A percentile compares a stretch with the other conserved stretches of the same genome.
Conservation (phyloP, 53 echinoderm and acorn worm genomes). For the Zoroaster sp. region DNA sequence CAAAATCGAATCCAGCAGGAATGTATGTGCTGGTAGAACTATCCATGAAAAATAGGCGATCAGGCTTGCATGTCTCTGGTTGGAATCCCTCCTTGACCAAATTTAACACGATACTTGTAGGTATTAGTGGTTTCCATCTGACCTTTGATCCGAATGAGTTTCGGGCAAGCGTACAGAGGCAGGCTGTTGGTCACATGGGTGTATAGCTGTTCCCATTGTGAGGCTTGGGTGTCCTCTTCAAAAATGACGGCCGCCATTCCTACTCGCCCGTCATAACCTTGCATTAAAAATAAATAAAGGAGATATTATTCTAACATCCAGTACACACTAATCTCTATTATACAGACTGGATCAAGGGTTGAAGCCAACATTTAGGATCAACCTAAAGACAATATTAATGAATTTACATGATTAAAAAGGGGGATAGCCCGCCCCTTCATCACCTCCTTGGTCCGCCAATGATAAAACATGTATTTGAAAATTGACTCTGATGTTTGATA, state of each 20-base stretch:
- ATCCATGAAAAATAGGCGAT: conserved; percentile 48
- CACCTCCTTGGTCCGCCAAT: no score
- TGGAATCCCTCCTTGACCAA: conserved; percentile 69
- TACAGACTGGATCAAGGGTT: neutral
- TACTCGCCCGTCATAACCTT: conserved; percentile 63
- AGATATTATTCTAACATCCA: neutral
- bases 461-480: no score
- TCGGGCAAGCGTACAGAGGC: conserved; percentile 64
- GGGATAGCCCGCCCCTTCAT: no score
- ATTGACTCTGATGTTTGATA: no score
- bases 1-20: conserved; percentile 4
- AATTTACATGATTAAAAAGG: no score
- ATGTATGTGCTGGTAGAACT: conserved; percentile 11
- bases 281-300: neutral
- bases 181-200: conserved; percentile 20
- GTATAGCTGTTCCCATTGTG: conserved; percentile 37
- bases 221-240: neutral
- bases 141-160: conserved; percentile 59
- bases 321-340: neutral
- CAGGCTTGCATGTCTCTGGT: conserved; percentile 17
- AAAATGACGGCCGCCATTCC: conserved; percentile 73
- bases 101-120: conserved; percentile 57
- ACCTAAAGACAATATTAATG: no score
- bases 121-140: conserved; percentile 69
- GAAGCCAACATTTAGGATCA: no score